phyloP scores from a whole-genome alignment of 2,888 invertebrate species.

The Chelonus formosanus region DNA sequence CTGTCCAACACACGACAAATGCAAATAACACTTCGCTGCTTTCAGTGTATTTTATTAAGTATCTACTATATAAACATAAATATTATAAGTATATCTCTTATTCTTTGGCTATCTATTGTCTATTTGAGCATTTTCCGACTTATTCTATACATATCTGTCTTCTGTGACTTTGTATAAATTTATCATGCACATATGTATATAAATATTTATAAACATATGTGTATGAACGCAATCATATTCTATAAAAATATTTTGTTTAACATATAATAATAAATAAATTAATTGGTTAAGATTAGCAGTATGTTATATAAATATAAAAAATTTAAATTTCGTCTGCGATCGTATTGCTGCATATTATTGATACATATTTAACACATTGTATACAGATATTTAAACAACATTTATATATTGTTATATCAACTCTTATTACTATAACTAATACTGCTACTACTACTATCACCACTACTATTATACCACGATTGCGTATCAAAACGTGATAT shows the following conservation, averaged over 20 bases:
- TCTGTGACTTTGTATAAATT: constrained; percentile 30
- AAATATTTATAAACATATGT: too few relatives aligned
- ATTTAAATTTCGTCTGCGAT: constrained; percentile 21
- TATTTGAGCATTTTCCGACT: constrained; percentile 36
- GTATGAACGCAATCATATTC: too few relatives aligned
- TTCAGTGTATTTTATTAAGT: constrained; percentile 62
- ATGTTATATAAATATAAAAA: too few relatives aligned
- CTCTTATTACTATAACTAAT: background rate
- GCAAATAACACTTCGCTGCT: constrained; percentile 63
- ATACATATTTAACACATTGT: background rate
- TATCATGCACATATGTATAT: background rate
- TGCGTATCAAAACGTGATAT: constrained; percentile 24
- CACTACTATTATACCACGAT: background rate
- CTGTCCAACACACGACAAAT: constrained; percentile 52
- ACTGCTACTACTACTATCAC: background rate
- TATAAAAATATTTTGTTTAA: too few relatives aligned
- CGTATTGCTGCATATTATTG: constrained; percentile 27
- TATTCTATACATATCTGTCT: constrained; percentile 39
- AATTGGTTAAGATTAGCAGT: too few relatives aligned
- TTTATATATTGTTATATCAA: background rate
- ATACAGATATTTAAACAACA: too few relatives aligned
- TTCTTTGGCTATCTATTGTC: constrained; percentile 47
- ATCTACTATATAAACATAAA: constrained; percentile 40
- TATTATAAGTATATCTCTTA: constrained; percentile 37
- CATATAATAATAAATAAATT: too few relatives aligned